These are phyloP conservation scores for Hedychridium roseum DNA, from an alignment of 2,888 invertebrate genomes.

Conservation along the genomic window DNA sequence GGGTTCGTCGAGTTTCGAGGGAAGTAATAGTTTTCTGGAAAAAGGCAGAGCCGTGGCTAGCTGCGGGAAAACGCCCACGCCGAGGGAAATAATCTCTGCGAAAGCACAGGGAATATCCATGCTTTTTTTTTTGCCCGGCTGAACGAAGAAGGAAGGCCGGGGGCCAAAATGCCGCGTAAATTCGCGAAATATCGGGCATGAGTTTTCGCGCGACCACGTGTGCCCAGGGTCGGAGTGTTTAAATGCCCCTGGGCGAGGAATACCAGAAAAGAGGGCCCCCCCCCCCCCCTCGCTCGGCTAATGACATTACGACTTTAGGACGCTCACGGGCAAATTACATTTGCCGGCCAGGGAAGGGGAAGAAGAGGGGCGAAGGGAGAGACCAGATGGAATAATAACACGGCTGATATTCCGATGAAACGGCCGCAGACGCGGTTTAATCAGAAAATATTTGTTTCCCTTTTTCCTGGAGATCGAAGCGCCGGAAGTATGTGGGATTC, in stretches of 20 bases:
- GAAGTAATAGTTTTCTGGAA: slow-evolving; percentile 35
- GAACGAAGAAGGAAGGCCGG: no score
- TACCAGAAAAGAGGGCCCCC: slow-evolving; percentile 37
- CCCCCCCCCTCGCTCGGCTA: slow-evolving; percentile 25
- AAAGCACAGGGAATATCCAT: no score
- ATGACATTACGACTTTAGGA: slow-evolving; percentile 41
- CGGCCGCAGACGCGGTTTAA: no score
- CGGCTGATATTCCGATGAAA: slow-evolving; percentile 30
- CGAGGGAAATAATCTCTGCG: no score
- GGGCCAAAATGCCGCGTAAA: no score
- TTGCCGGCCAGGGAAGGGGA: no score
- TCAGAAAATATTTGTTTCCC: no score
- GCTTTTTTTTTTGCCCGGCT: no score
- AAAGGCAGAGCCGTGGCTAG: background rate
- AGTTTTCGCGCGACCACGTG: no score
- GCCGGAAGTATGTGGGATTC: no score
- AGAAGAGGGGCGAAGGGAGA: slow-evolving; percentile 15
- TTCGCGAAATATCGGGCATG: no score
- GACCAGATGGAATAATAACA: slow-evolving; percentile 36
- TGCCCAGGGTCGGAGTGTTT: slow-evolving; percentile 27
- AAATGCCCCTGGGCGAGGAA: slow-evolving; percentile 29
- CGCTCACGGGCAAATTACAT: slow-evolving; percentile 41
- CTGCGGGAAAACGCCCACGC: background rate
- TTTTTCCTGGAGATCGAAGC: no score
- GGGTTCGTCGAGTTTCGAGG: background rate